Percentiles rank a stretch among this genome's conserved stretches.
These are phyloP conservation scores for Molanna angustata DNA, from an alignment of 2,888 invertebrate genomes.

Conservation along the genomic window DNA sequence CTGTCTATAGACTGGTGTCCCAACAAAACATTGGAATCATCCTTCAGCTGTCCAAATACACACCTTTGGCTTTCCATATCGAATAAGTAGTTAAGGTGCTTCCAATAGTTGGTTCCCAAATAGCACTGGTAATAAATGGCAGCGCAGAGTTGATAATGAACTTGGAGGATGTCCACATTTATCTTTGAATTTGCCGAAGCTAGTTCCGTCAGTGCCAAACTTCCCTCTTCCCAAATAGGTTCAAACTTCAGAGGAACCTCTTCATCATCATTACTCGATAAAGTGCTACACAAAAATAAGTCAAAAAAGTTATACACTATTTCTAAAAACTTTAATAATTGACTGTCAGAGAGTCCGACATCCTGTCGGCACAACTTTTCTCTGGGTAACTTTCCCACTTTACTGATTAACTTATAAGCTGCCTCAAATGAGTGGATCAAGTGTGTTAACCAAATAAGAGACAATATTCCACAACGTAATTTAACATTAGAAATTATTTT, in stretches of 20 bases:
- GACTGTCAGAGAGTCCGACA: constrained; percentile 65
- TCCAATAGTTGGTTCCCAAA: constrained; percentile 71
- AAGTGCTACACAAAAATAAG: constrained; percentile 47
- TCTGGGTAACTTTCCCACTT: constrained; percentile 80
- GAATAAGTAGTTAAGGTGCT: constrained; percentile 72
- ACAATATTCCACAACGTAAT: constrained; percentile 74
- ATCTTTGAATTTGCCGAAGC: constrained; percentile 74
- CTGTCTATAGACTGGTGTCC: constrained; percentile 24
- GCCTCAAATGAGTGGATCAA: constrained; percentile 77
- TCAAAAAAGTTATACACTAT: constrained; percentile 50
- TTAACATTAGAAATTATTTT: constrained; percentile 62
- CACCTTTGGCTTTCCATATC: constrained; percentile 66
- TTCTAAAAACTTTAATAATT: constrained; percentile 54
- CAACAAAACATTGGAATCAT: constrained; percentile 4
- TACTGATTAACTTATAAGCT: constrained; percentile 72
- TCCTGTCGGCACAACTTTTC: constrained; percentile 80
- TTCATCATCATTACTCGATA: constrained; percentile 40
- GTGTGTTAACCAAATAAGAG: constrained; percentile 86
- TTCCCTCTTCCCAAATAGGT: constrained; percentile 65
- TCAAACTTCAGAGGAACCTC: constrained; percentile 53
- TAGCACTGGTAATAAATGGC: constrained; percentile 76
- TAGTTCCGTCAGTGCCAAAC: constrained; percentile 71
- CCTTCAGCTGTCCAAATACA: constrained; percentile 49
- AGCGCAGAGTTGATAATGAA: constrained; percentile 77
- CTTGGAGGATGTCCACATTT: constrained; percentile 71